phyloP scores from a whole-genome alignment of 2,113 vertebrate species.

The Eublepharis macularius region DNA sequence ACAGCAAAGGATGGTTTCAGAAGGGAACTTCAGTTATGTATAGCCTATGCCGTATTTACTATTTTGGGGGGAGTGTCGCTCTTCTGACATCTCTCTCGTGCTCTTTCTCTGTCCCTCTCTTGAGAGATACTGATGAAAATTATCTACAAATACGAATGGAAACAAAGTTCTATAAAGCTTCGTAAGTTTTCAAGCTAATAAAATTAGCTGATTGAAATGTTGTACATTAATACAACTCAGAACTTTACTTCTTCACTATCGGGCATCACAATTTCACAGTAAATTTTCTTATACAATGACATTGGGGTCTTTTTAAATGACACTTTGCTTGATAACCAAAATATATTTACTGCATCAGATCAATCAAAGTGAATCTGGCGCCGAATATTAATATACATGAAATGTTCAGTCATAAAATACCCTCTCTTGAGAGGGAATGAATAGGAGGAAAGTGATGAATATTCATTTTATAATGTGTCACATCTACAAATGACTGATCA shows the following conservation, averaged over 20 bases:
- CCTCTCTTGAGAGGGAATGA: neutral
- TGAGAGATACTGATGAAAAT: neutral
- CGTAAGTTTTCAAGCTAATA: neutral
- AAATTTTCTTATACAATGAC: constrained; percentile 22
- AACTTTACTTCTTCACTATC: neutral
- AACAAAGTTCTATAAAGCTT: neutral
- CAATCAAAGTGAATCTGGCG: constrained; percentile 22
- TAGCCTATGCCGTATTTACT: neutral
- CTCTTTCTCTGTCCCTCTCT: neutral
- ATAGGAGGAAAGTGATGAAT: constrained; percentile 1
- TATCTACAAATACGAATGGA: neutral
- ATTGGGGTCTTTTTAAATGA: neutral
- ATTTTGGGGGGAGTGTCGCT: neutral
- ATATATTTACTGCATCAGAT: constrained; percentile 22
- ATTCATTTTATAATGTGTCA: constrained; percentile 5
- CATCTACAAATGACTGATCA: constrained; percentile 2
- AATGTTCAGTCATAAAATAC: neutral
- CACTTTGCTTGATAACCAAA: constrained; percentile 31
- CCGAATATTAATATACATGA: neutral
- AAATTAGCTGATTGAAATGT: constrained; percentile 4
- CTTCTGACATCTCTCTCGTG: neutral
- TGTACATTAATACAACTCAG: neutral
- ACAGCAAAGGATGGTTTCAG: constrained; percentile 34
- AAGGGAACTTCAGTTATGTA: constrained; percentile 37
- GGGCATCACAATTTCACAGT: neutral